Evolutionary conservation across 2,113 vertebrate species (phyloP).

Genomic region (Callionymus lyra): DNA sequence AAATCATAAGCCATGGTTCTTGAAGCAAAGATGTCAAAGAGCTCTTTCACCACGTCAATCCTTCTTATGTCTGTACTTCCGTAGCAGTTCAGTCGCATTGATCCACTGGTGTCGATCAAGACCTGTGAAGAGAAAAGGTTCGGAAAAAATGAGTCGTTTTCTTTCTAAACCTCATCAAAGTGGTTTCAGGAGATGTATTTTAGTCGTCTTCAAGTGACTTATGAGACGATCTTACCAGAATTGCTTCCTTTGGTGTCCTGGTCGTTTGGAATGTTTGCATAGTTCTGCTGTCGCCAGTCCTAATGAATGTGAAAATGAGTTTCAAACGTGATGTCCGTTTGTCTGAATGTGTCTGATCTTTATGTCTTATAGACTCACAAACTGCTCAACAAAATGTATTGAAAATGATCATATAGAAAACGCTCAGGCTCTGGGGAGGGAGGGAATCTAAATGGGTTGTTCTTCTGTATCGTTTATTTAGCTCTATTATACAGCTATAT

Average conservation of each 20-base stretch:
- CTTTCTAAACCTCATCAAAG: no score
- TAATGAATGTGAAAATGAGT: neutral
- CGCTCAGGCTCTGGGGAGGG: no score
- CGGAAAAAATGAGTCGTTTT: neutral
- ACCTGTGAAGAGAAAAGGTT: constrained; percentile 24
- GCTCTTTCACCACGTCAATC: constrained; percentile 47
- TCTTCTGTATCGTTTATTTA: no score
- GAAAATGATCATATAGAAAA: no score
- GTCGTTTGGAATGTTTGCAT: constrained; percentile 32
- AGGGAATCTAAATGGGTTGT: no score
- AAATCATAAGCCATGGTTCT: constrained; percentile 59
- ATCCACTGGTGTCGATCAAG: constrained; percentile 52
- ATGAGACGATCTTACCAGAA: constrained; percentile 36
- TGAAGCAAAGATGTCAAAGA: constrained; percentile 52
- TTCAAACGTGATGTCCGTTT: no score
- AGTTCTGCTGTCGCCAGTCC: constrained; percentile 33
- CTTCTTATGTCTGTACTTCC: constrained; percentile 25
- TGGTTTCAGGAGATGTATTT: no score
- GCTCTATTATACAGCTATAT: no score
- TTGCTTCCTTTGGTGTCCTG: constrained; percentile 44
- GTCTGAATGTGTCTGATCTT: no score
- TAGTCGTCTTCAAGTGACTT: neutral
- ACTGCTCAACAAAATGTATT: no score
- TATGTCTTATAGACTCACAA: no score
- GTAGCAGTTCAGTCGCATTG: constrained; percentile 45